Evolutionary conservation across 2,113 vertebrate species (phyloP), one percentile per base, ranked within the genome.

Genomic region (Oreamnos americanus): DNA sequence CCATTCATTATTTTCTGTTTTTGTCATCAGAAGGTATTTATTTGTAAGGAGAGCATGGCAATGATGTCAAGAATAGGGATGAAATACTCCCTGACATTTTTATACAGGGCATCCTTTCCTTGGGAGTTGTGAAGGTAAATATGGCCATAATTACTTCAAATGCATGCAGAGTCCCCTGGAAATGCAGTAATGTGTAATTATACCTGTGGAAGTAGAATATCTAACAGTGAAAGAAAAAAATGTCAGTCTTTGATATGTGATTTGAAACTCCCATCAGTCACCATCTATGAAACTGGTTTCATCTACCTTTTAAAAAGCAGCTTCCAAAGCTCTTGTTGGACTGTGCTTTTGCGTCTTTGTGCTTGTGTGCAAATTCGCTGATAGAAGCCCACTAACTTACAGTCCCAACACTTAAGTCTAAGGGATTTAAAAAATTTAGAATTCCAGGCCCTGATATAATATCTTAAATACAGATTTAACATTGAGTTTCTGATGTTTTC

Each of bases 1-100:
- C 97, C 57, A n/a, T 36, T 97, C 91, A 97, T 98, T 98, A 94
- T 93, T 96, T 74, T 93, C 97, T 96, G 89, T 93, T 96, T 98
- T 98, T 94, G 83, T 87, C 92, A 97, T 91, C 81, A 76, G 92
- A 95, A 92, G 81, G 88, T 86, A 90, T 95, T 97, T 95, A 95
- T 97, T 93, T 98, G 83, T 91, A 76, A 84, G 45, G 30, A 81
- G 60, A 95, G n/a, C 3, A 1, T 94, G 55, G 93, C 78, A 87
- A 1, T 98, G 96, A 98, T 39, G 60, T 96, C 86, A 98, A 90
- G 82, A 89, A 55, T 45, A 74, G 83, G 85, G 76, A 90, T 67
- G 64, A 94, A 94, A 79, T 96, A 86, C 84, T 96, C 62, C 57
- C 87, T 94, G 71, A 96, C 43, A 71, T 90, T 95, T 97, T 96